A percentile compares a stretch with the other conserved stretches of the same genome.
These are phyloP conservation scores for Palythoa caribaeorum DNA, from an alignment of 92 coral and sea anemone species.

Conservation along the genomic window DNA sequence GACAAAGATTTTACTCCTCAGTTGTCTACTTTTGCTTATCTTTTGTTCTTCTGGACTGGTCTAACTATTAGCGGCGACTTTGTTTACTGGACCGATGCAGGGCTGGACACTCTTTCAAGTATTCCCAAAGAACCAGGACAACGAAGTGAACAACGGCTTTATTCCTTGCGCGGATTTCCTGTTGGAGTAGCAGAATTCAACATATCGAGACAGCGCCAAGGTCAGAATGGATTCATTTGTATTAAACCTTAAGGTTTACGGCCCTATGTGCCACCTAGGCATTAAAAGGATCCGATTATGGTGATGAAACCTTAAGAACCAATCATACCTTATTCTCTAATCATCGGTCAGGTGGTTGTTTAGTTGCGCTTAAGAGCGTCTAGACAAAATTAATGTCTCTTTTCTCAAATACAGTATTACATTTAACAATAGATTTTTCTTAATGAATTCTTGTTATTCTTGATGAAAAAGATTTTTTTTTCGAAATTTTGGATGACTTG, in stretches of 20 bases:
- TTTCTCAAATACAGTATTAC: too few species aligned
- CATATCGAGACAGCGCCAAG: slow-evolving; percentile 37
- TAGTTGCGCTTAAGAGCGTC: background rate
- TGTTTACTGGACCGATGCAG: slow-evolving; percentile 55
- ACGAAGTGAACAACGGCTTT: background rate
- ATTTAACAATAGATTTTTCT: too few species aligned
- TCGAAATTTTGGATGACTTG: too few species aligned
- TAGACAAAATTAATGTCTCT: background rate
- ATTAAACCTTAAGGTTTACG: too few species aligned
- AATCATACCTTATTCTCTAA: too few species aligned
- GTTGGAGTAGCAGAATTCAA: slow-evolving; percentile 51
- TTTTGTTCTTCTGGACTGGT: slow-evolving; percentile 6
- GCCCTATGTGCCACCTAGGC: too few species aligned
- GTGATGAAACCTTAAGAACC: too few species aligned
- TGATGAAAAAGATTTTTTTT: too few species aligned
- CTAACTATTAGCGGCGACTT: slow-evolving; percentile 34
- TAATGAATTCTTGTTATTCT: too few species aligned
- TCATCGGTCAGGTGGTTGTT: too few species aligned
- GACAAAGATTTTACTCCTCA: background rate
- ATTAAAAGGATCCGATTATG: too few species aligned
- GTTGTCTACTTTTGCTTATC: too few species aligned
- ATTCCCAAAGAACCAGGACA: background rate
- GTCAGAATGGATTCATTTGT: slow-evolving; percentile 11
- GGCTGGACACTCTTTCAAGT: slow-evolving; percentile 3
- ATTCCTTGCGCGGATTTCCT: background rate